A percentile compares a stretch with the other conserved stretches of the same genome.
phyloP scores from a whole-genome alignment of 2,797 vertebrate genomes.

The Chelon auratus region DNA sequence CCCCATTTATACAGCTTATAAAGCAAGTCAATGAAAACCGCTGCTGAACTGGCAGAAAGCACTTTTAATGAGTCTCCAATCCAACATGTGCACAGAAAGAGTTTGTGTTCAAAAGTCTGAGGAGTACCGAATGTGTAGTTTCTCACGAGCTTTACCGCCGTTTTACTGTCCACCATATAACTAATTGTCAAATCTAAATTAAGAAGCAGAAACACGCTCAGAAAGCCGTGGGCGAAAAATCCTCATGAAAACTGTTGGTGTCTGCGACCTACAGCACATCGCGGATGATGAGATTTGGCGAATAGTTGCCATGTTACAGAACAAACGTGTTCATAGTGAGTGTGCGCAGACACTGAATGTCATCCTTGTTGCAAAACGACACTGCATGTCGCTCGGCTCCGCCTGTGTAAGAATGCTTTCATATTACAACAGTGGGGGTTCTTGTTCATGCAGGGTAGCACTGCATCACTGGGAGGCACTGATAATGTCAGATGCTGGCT shows the following conservation, averaged over 20 bases:
- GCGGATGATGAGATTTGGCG: conserved; percentile 32
- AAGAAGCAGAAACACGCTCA: conserved; percentile 30
- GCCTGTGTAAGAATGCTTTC: conserved; percentile 36
- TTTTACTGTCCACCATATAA: conserved; percentile 55
- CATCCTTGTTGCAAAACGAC: conserved; percentile 64
- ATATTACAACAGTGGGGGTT: conserved; percentile 59
- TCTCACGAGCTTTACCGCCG: conserved; percentile 62
- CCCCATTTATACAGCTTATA: conserved; percentile 68
- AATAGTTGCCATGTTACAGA: conserved; percentile 27
- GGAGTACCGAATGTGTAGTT: conserved; percentile 46
- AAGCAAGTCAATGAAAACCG: conserved; percentile 70
- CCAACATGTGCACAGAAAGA: conserved; percentile 30
- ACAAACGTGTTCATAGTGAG: conserved; percentile 43
- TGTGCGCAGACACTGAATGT: conserved; percentile 54
- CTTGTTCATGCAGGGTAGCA: conserved; percentile 57
- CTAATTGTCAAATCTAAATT: conserved; percentile 52
- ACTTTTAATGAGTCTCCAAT: conserved; percentile 54
- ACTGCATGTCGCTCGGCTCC: conserved; percentile 37
- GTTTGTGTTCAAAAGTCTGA: conserved; percentile 35
- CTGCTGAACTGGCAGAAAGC: conserved; percentile 67
- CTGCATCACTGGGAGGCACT: conserved; percentile 53
- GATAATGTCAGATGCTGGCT: conserved; percentile 56
- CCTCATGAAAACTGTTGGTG: conserved; percentile 19
- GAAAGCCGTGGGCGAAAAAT: background rate
- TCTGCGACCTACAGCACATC: conserved; percentile 25